A percentile compares a stretch with the other conserved stretches of the same genome.
phyloP scores from a whole-genome alignment of 2,888 invertebrate species.

The Iphiclides podalirius region DNA sequence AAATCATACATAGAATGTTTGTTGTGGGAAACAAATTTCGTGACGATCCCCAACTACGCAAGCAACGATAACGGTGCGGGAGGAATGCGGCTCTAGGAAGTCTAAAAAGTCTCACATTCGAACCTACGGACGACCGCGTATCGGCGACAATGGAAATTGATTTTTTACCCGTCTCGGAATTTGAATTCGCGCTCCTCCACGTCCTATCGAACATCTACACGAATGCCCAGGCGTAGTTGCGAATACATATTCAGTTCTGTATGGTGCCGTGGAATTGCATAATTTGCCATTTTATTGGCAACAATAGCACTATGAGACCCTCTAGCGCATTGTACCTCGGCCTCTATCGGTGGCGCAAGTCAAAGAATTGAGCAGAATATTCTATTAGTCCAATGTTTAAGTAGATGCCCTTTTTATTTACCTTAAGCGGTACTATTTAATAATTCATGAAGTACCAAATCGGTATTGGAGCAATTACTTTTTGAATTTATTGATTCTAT shows the following conservation, averaged over 20 bases:
- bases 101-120: not conserved
- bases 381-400: no score
- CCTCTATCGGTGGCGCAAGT: conserved; percentile 21
- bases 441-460: no score
- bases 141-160: conserved; percentile 18
- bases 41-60: conserved; percentile 9
- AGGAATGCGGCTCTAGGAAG: conserved; percentile 12
- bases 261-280: conserved; percentile 42
- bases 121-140: not conserved
- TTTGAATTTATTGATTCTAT: no score
- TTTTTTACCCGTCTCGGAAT: conserved; percentile 22
- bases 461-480: no score
- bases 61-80: conserved; percentile 12
- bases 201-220: conserved; percentile 24
- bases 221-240: conserved; percentile 31
- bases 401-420: not conserved
- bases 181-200: conserved; percentile 21
- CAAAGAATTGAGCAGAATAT: conserved; percentile 14
- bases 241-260: conserved; percentile 42
- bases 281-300: conserved; percentile 46
- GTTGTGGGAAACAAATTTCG: conserved; percentile 6
- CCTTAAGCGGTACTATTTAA: no score
- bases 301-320: conserved; percentile 39
- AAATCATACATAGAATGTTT: no score
- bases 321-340: conserved; percentile 28